A percentile compares a stretch with the other conserved stretches of the same genome.
phyloP scores from a whole-genome alignment of 2,888 invertebrate species.

The Tyria jacobaeae region DNA sequence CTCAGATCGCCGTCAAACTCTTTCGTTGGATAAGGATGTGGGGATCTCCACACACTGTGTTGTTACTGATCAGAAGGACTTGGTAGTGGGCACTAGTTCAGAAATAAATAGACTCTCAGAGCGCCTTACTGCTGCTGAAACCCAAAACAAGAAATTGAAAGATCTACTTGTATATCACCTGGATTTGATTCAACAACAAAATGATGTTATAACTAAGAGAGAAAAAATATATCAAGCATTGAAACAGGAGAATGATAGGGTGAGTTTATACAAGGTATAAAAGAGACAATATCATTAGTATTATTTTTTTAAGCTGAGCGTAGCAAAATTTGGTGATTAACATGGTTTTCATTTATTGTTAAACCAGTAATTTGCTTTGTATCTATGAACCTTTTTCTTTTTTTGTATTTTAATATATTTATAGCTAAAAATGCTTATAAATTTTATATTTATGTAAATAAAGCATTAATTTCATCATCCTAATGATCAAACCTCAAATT shows the following conservation, averaged over 20 bases:
- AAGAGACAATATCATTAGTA: not conserved
- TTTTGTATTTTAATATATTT: not conserved
- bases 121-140: constrained; percentile 72
- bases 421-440: too few relatives aligned
- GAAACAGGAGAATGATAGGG: constrained; percentile 92
- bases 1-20: constrained; percentile 63
- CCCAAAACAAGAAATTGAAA: constrained; percentile 90
- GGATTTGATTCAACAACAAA: constrained; percentile 96
- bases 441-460: too few relatives aligned
- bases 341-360: not conserved
- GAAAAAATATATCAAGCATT: constrained; percentile 91
- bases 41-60: constrained; percentile 72
- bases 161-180: constrained; percentile 93
- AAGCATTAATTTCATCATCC: too few relatives aligned
- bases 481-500: too few relatives aligned
- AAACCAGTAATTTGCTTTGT: not conserved
- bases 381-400: too few relatives aligned
- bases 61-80: constrained; percentile 63
- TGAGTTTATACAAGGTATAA: constrained; percentile 76
- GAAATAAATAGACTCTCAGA: constrained; percentile 63
- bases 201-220: constrained; percentile 92
- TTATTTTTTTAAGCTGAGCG: not conserved
- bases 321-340: not conserved
- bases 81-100: constrained; percentile 43
- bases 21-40: constrained; percentile 75